Percentiles rank a stretch among this genome's conserved stretches.
Evolutionary conservation across 2,113 vertebrate species (phyloP).

Genomic region (Phalacrocorax carbo): DNA sequence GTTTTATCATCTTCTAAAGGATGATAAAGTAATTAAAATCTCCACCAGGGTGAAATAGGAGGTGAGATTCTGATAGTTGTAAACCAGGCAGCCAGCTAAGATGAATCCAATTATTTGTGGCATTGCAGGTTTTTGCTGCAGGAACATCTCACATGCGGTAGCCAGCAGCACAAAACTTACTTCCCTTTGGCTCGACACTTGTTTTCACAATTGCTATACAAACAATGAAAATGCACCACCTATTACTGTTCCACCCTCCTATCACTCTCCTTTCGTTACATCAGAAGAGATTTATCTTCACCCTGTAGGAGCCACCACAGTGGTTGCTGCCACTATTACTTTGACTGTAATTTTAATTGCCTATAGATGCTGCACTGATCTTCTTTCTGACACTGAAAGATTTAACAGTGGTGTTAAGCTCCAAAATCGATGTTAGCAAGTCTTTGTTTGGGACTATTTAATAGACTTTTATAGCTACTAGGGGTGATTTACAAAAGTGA

Average conservation of each 20-base stretch:
- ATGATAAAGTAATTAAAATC: background rate
- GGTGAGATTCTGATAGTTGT: background rate
- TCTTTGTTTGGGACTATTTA: slow-evolving; percentile 18
- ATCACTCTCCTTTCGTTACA: background rate
- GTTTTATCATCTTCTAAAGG: slow-evolving; percentile 13
- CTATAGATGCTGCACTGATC: background rate
- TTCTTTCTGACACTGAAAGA: background rate
- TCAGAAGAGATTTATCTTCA: background rate
- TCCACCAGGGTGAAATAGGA: slow-evolving; percentile 1
- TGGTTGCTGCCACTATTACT: background rate
- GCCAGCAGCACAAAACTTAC: background rate
- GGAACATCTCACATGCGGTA: background rate
- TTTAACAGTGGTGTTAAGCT: background rate
- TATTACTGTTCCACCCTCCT: background rate
- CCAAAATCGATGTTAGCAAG: background rate
- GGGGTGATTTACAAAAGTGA: background rate
- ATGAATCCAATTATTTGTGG: background rate
- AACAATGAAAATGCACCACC: background rate
- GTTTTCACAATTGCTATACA: background rate
- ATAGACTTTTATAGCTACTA: background rate
- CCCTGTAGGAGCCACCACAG: background rate
- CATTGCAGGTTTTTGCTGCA: background rate
- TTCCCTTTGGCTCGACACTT: background rate
- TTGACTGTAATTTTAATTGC: slow-evolving; percentile 32
- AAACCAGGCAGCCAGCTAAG: background rate